A percentile compares a stretch with the other conserved stretches of the same genome.
phyloP scores from a whole-genome alignment of 2,113 vertebrate species.

The Myrmecobius fasciatus region DNA sequence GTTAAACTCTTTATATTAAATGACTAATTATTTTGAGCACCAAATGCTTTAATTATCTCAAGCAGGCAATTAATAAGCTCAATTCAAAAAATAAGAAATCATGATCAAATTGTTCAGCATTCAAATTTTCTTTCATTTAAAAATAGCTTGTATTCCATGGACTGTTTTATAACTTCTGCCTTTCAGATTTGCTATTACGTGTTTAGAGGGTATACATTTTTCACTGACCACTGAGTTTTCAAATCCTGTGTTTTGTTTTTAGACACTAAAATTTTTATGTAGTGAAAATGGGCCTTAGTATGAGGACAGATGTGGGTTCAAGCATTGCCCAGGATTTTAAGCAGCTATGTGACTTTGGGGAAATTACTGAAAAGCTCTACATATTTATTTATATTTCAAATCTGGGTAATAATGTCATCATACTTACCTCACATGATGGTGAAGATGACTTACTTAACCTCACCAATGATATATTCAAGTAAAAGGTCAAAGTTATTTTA shows the following conservation, averaged over 20 bases:
- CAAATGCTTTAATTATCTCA: slow-evolving; percentile 80
- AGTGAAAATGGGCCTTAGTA: neutral
- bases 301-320: neutral
- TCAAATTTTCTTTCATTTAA: slow-evolving; percentile 61
- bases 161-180: neutral
- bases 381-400: neutral
- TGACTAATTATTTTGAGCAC: slow-evolving; percentile 81
- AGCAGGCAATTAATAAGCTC: slow-evolving; percentile 78
- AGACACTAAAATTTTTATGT: neutral
- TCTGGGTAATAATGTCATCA: neutral
- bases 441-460: neutral
- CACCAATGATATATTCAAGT: neutral
- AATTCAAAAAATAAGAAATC: slow-evolving; percentile 74
- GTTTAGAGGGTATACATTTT: slow-evolving; percentile 28
- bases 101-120: slow-evolving; percentile 61
- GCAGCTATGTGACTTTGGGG: neutral
- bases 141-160: slow-evolving; percentile 30
- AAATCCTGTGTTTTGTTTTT: neutral
- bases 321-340: neutral
- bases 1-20: slow-evolving; percentile 80
- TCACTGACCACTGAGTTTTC: slow-evolving; percentile 9
- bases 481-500: neutral
- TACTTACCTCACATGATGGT: neutral
- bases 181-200: slow-evolving; percentile 40
- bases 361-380: neutral